Base-by-base conservation (phyloP, 1,140 invertebrate species). In the Limonius californicus region DNA sequence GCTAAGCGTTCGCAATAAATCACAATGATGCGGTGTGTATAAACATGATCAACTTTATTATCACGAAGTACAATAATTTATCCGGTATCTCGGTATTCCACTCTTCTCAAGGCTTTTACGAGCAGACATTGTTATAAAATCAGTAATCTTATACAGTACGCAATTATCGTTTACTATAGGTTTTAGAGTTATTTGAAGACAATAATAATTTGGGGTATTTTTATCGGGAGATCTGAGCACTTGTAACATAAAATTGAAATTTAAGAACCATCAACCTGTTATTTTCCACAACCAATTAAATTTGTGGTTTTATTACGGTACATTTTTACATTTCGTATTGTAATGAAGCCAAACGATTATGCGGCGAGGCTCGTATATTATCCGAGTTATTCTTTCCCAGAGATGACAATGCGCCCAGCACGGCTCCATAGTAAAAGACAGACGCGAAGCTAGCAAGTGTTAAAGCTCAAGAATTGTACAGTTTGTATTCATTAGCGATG, bases 291-390 rank as follows among this genome's bases (percentile, higher is more conserved):
- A 19, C 14, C 45, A 50, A 18, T 50, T 50, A 50, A 50, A 50
- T 19, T 50, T 19, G 45, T 50, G 45, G 45, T 50, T 50, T 50
- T 50, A 50, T 50, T 50, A 14, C 45, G 2, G n/a, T 18, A 50
- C 45, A 50, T 50, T 50, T 50, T 50, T 50, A 50, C 14, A 21
- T 19, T 50, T 50, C 14, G 45, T 50, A 50, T 50, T 50, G 45
- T 50, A 50, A 50, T 19, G 45, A 50, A 21, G 45, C 45, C 9
- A 50, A 45, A 39, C 35, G 35, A 12, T 39, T 39, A 39, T 39
- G 2, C 35, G 35, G n/a, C 2, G n/a, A 39, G 35, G 35, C 35
- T 39, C 35, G 35, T 39, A 39, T 39, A 39, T 39, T 39, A 39
- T 39, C 35, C 45, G 16, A 16, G 45, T 39, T 39, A 50, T 50